Conservation (phyloP, 1,140 invertebrate species). For the Amyelois transitella region DNA sequence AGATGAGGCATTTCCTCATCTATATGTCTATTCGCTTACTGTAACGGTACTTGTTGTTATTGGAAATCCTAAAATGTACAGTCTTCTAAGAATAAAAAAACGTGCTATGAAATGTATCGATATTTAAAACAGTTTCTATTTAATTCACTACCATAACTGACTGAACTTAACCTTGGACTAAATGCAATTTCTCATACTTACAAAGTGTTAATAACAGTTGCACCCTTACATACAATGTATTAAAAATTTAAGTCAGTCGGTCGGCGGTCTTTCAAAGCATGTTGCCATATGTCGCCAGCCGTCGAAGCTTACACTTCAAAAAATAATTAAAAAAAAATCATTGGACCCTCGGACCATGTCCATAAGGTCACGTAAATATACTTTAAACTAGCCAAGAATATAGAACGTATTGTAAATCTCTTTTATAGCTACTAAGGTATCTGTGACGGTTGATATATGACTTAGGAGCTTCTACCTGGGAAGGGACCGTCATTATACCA, state of each 20-base stretch:
- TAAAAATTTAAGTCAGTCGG: conserved; percentile 45
- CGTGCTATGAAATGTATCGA: too few relatives aligned
- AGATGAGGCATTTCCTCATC: too few relatives aligned
- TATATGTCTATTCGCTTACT: too few relatives aligned
- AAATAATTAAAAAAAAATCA: conserved; percentile 56
- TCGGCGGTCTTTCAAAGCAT: conserved; percentile 50
- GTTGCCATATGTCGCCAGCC: conserved; percentile 56
- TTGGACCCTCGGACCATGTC: conserved; percentile 45
- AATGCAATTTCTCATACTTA: conserved; percentile 1
- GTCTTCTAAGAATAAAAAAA: too few relatives aligned
- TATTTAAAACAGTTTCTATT: too few relatives aligned
- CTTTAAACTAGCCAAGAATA: conserved; percentile 62
- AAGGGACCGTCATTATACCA: conserved; percentile 61
- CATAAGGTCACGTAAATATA: conserved; percentile 50
- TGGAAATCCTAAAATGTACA: too few relatives aligned
- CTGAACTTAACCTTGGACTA: too few relatives aligned
- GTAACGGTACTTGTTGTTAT: too few relatives aligned
- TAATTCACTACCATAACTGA: too few relatives aligned
- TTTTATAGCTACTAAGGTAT: conserved; percentile 57
- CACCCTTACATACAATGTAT: conserved; percentile 1
- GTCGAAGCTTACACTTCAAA: conserved; percentile 40
- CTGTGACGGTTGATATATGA: conserved; percentile 65
- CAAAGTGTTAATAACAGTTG: conserved; percentile 37
- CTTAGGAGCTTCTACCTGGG: conserved; percentile 65
- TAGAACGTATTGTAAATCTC: conserved; percentile 61